Conservation (phyloP, 2,113 vertebrate genomes). For the Cyphomyrus discorhynchus region DNA sequence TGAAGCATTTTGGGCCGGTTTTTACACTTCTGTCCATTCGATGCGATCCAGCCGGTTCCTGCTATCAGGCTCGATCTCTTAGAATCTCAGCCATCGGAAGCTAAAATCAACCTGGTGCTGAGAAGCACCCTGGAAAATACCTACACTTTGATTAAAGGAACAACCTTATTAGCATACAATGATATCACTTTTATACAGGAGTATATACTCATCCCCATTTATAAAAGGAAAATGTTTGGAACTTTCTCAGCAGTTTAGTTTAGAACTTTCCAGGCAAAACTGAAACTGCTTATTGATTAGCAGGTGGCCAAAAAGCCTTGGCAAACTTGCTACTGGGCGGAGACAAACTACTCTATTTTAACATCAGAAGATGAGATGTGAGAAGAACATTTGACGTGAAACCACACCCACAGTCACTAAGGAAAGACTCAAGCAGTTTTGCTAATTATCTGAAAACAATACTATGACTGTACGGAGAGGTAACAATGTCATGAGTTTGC, state of each 20-base stretch:
- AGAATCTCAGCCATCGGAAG: background rate
- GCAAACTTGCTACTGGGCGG: background rate
- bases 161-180: background rate
- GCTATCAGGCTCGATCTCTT: background rate
- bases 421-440: background rate
- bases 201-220: background rate
- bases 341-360: background rate
- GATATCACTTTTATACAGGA: background rate
- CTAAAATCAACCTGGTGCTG: background rate
- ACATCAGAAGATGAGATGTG: background rate
- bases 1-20: background rate
- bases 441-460: slow-evolving; percentile 2
- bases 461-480: background rate
- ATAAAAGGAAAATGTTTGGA: background rate
- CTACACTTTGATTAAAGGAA: background rate
- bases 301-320: background rate
- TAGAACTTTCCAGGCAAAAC: background rate
- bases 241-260: background rate
- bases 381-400: background rate
- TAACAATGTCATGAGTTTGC: slow-evolving; percentile 35
- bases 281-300: background rate
- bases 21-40: background rate
- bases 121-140: background rate
- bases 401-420: background rate
- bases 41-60: background rate